Percentiles rank a stretch among this genome's conserved stretches.
Evolutionary conservation across 2,113 vertebrate genomes (phyloP).

Genomic region (Anser brachyrhynchus): DNA sequence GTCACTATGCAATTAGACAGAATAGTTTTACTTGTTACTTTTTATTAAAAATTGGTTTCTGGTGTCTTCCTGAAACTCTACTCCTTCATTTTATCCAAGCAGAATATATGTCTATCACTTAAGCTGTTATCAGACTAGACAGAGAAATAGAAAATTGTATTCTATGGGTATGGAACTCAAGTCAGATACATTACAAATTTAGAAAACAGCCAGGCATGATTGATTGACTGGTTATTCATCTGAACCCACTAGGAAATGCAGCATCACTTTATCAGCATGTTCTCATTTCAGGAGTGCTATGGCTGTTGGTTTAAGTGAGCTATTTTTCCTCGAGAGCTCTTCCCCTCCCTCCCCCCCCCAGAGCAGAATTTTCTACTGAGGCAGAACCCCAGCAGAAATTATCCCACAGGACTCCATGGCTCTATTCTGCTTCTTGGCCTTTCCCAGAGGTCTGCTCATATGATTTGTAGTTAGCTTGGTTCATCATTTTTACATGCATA

Average conservation of each 20-base stretch:
- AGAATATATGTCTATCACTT: not conserved
- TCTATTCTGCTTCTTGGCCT: not conserved
- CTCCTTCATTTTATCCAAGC: not conserved
- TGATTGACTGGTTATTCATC: constrained; percentile 47
- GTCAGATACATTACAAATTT: constrained; percentile 20
- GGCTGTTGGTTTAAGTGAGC: constrained; percentile 23
- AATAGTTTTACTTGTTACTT: not conserved
- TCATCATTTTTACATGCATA: not conserved
- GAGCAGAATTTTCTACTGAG: not conserved
- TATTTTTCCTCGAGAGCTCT: not conserved
- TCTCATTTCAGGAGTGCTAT: constrained; percentile 13
- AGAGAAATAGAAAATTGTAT: constrained; percentile 18
- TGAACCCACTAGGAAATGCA: constrained; percentile 43
- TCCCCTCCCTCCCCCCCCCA: too few relatives aligned
- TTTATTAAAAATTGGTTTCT: not conserved
- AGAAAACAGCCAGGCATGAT: constrained; percentile 31
- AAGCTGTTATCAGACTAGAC: not conserved
- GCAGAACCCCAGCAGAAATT: not conserved
- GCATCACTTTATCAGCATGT: constrained; percentile 10
- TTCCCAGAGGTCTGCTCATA: not conserved
- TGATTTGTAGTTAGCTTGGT: not conserved
- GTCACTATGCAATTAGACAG: not conserved
- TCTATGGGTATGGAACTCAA: constrained; percentile 10
- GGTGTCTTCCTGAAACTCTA: not conserved
- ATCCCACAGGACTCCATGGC: not conserved